Base-by-base conservation (phyloP, 1,140 invertebrate species). In the Hyphantria cunea region DNA sequence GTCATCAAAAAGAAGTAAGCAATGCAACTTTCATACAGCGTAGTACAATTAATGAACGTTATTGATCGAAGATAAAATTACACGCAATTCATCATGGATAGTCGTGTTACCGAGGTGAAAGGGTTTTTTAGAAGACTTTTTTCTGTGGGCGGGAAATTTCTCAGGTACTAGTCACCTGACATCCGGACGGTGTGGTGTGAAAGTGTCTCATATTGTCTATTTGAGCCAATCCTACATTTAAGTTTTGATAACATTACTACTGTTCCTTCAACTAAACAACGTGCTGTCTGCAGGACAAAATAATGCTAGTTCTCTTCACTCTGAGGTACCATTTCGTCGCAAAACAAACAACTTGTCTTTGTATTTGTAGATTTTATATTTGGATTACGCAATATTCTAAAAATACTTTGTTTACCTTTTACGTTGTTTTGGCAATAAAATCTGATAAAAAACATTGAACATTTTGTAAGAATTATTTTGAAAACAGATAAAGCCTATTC, bases 401-500 rank as follows among this genome's bases (percentile, higher is more conserved):
- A 37, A 37, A 37, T 10, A 37, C 34, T 10, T 11, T 37, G 34
- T 10, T 37, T 11, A 37, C 34, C 11, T 37, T 37, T 37, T 37
- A 7, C 11, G 34, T 37, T 8, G 34, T 37, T 37, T n/a, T 10
- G 8, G 34, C 34, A 37, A 37, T 37, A 37, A 37, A 37, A 37
- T 3, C 3, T 8, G 8, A 37, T 10, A 10, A 37, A 37, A 10
- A 37, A 37, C 17, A 25, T 25, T 5, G 17, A 25, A 25, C 17
- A 5, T 25, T 25, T 25, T 25, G 5, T 25, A 25, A 25, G 1
- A 25, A 25, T 42, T 45, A 6, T 6, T 44, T 3, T 41, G 0
- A 25, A 45, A 55, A 55, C 34, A 32, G 11, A 11, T 45, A 47
- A 55, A 34, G 25, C 31, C 45, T 10, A 55, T 55, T 55, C n/a